Conservation (phyloP, 2,113 vertebrate genomes). For the Saccopteryx leptura region DNA sequence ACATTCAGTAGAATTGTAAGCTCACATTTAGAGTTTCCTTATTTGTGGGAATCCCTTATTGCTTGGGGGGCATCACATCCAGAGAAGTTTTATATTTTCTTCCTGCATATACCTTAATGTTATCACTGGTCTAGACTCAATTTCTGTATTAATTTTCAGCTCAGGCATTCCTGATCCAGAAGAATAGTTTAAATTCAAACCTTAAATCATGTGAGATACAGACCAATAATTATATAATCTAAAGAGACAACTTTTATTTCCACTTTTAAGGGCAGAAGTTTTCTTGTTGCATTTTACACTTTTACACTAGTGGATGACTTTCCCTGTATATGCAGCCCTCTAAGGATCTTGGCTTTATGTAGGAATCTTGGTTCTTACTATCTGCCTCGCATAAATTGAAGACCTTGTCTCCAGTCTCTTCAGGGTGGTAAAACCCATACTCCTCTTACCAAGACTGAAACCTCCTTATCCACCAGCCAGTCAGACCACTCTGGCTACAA, state of each 20-base stretch:
- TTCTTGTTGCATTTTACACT: background rate
- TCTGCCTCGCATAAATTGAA: constrained; percentile 23
- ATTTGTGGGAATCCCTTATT: background rate
- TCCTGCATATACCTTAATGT: background rate
- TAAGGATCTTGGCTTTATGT: constrained; percentile 31
- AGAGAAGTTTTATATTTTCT: background rate
- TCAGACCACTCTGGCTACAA: background rate
- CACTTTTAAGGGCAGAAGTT: background rate
- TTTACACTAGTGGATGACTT: background rate
- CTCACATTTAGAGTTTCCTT: background rate
- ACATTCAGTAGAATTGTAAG: background rate
- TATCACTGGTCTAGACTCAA: background rate
- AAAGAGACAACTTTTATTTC: constrained; percentile 41
- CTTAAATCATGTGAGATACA: background rate
- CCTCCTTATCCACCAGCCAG: background rate
- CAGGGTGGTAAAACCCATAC: background rate
- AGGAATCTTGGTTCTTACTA: background rate
- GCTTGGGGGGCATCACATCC: background rate
- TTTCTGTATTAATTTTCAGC: background rate
- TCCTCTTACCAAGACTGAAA: background rate
- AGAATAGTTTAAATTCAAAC: constrained; percentile 13
- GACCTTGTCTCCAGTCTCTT: background rate
- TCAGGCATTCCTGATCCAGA: constrained; percentile 1
- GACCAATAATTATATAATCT: background rate
- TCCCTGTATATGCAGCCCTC: background rate